Conservation (phyloP, 2,888 invertebrate species). For the Mimas tiliae region DNA sequence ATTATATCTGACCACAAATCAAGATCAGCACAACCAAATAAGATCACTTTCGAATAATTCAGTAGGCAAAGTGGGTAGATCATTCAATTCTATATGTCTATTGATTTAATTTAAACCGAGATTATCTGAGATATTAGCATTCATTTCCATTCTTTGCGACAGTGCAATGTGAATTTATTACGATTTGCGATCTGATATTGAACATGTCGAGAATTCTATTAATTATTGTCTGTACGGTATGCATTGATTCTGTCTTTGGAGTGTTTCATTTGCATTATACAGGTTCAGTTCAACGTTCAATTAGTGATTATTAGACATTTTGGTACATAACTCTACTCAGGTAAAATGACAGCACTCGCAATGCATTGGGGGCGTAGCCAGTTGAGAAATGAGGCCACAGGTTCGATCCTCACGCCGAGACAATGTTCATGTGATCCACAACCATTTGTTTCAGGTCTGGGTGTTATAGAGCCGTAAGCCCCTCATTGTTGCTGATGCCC, state of each 20-base stretch:
- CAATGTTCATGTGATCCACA: too few relatives aligned
- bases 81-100: slow-evolving; percentile 19
- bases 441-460: too few relatives aligned
- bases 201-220: slow-evolving; percentile 50
- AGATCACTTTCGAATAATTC: slow-evolving; percentile 19
- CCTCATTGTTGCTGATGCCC: too few relatives aligned
- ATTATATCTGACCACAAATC: slow-evolving; percentile 20
- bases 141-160: slow-evolving; percentile 54
- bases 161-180: slow-evolving; percentile 49
- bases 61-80: slow-evolving; percentile 22
- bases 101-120: slow-evolving; percentile 34
- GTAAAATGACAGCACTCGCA: too few relatives aligned
- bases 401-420: too few relatives aligned
- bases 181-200: slow-evolving; percentile 53
- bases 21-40: slow-evolving; percentile 12
- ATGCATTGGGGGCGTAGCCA: too few relatives aligned
- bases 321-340: neutral
- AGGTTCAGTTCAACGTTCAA: neutral
- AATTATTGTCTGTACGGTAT: slow-evolving; percentile 44
- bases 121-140: slow-evolving; percentile 46
- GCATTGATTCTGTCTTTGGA: slow-evolving; percentile 24
- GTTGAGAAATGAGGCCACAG: too few relatives aligned
- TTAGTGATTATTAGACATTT: neutral
- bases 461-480: too few relatives aligned
- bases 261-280: slow-evolving; percentile 13